These are phyloP conservation scores for Arnoldichthys spilopterus DNA, from an alignment of 2,797 vertebrate species.

Conservation along the genomic window DNA sequence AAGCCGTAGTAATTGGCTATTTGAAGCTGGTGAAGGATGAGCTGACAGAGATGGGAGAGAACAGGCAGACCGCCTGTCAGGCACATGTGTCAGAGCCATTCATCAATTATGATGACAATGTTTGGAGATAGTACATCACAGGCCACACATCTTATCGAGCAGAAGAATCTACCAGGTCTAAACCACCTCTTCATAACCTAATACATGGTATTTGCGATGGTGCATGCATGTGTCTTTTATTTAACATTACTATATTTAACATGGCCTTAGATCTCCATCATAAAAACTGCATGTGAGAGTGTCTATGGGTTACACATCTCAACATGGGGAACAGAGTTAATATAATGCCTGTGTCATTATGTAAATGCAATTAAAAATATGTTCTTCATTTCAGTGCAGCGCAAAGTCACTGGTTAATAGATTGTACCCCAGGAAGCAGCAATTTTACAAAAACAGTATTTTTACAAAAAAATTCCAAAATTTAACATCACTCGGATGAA, in stretches of 20 bases:
- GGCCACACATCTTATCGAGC: constrained; percentile 11
- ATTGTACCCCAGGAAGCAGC: neutral
- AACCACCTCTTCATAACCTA: neutral
- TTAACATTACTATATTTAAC: neutral
- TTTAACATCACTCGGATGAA: too few relatives aligned
- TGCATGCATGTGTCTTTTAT: neutral
- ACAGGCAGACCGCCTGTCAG: constrained; percentile 81
- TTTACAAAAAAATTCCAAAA: too few relatives aligned
- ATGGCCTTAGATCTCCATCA: neutral
- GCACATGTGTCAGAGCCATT: constrained; percentile 72
- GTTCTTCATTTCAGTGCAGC: neutral
- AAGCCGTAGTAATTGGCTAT: constrained; percentile 88
- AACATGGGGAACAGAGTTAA: neutral
- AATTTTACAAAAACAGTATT: neutral
- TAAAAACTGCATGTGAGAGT: neutral
- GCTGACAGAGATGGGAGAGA: constrained; percentile 84
- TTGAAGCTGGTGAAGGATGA: constrained; percentile 87
- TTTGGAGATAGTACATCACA: constrained; percentile 73
- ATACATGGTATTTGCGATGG: neutral
- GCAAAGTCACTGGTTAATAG: neutral
- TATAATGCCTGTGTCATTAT: neutral
- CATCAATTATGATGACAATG: constrained; percentile 85
- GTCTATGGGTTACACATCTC: neutral
- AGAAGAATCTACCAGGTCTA: neutral
- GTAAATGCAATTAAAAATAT: neutral